Conservation (phyloP, 1,140 invertebrate genomes). For the Cepaea nemoralis region DNA sequence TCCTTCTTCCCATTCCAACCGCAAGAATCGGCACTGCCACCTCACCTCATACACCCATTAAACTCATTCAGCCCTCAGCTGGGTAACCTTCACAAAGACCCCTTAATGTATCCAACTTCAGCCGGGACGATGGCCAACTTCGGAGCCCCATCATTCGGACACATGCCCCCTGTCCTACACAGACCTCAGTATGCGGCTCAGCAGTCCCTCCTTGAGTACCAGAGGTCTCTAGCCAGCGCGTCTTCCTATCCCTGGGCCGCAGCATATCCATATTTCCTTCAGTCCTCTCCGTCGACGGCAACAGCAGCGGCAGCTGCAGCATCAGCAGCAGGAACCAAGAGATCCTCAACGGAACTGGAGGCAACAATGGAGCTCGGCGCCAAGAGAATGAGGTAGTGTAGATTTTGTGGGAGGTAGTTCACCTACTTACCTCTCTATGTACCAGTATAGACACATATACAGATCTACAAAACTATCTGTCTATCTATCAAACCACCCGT, state of each 20-base stretch:
- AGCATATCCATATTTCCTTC: slow-evolving; percentile 27
- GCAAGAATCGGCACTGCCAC: slow-evolving; percentile 10
- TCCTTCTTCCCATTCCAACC: slow-evolving; percentile 31
- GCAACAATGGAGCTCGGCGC: slow-evolving; percentile 33
- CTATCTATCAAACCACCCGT: too few relatives aligned
- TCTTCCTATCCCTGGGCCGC: slow-evolving; percentile 8
- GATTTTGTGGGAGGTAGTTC: too few relatives aligned
- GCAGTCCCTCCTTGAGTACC: slow-evolving; percentile 41
- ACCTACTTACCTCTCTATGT: too few relatives aligned
- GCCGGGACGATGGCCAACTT: slow-evolving; percentile 33
- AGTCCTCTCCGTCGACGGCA: not conserved
- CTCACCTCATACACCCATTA: slow-evolving; percentile 37
- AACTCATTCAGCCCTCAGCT: slow-evolving; percentile 14
- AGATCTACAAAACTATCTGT: too few relatives aligned
- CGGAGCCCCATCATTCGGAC: slow-evolving; percentile 24
- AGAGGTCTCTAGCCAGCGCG: slow-evolving; percentile 17
- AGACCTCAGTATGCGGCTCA: slow-evolving; percentile 32
- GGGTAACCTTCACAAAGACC: slow-evolving; percentile 35
- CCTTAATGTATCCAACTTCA: slow-evolving; percentile 36
- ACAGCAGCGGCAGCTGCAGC: not conserved
- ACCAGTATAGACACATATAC: too few relatives aligned
- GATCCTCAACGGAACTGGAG: slow-evolving; percentile 14
- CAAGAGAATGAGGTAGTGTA: slow-evolving; percentile 29
- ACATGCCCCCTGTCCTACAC: slow-evolving; percentile 35
- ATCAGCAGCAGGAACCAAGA: slow-evolving; percentile 9